Conservation (phyloP, 2,888 invertebrate species). For the Rotaria macrura region DNA sequence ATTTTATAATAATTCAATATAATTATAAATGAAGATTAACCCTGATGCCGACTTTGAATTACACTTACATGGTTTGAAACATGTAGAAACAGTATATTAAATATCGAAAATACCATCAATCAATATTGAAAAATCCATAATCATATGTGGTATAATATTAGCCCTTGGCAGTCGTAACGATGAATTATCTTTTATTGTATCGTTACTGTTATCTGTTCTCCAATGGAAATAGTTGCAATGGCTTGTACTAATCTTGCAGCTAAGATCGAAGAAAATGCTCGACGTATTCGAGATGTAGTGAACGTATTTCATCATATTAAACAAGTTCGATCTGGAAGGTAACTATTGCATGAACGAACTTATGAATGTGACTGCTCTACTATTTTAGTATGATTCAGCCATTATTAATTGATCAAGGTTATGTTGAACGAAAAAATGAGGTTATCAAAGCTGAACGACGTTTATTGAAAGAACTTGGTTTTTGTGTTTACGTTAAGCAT, state of each 20-base stretch:
- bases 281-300: slow-evolving; percentile 86
- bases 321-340: slow-evolving; percentile 81
- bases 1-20: slow-evolving; percentile 58
- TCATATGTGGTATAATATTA: background rate
- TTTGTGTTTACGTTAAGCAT: slow-evolving; percentile 98
- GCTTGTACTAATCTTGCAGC: slow-evolving; percentile 91
- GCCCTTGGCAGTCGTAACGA: too few relatives aligned
- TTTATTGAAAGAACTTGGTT: slow-evolving; percentile 88
- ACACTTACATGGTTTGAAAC: slow-evolving; percentile 85
- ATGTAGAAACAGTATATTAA: slow-evolving; percentile 93
- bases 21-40: slow-evolving; percentile 82
- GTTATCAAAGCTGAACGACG: slow-evolving; percentile 84
- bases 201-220: slow-evolving; percentile 55
- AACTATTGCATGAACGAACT: slow-evolving; percentile 47
- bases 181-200: background rate
- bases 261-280: slow-evolving; percentile 94
- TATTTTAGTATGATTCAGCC: slow-evolving; percentile 65
- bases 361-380: background rate
- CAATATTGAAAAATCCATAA: too few relatives aligned
- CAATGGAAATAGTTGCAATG: slow-evolving; percentile 66
- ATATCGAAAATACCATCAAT: slow-evolving; percentile 89
- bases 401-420: slow-evolving; percentile 79
- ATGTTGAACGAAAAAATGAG: slow-evolving; percentile 84
- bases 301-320: slow-evolving; percentile 95
- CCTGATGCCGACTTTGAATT: slow-evolving; percentile 79